Conservation (phyloP, 2,888 invertebrate genomes). For the Campopleginae sp. region DNA sequence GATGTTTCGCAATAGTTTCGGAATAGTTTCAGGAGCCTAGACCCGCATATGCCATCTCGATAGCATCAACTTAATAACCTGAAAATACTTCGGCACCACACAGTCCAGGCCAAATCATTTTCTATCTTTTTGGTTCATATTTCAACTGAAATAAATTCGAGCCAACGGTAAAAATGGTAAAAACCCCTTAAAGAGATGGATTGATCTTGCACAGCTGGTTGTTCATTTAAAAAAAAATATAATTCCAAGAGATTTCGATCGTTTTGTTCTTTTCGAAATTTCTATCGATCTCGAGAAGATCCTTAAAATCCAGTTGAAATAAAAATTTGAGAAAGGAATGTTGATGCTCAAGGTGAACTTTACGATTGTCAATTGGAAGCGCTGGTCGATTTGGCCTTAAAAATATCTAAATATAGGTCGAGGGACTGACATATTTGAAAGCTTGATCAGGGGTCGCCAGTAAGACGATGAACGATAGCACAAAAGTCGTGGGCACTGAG, state of each 20-base stretch:
- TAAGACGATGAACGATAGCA: slow-evolving; percentile 48
- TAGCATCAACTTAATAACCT: background rate
- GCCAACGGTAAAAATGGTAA: slow-evolving; percentile 10
- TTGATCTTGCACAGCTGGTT: too few species aligned
- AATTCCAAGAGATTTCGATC: background rate
- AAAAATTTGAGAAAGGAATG: background rate
- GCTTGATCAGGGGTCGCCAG: slow-evolving; percentile 15
- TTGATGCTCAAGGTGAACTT: background rate
- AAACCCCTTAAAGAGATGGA: too few species aligned
- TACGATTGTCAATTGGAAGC: slow-evolving; percentile 9
- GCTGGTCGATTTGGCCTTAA: slow-evolving; percentile 16
- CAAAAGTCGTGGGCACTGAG: slow-evolving; percentile 49
- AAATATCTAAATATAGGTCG: slow-evolving; percentile 41
- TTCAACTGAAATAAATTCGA: slow-evolving; percentile 5
- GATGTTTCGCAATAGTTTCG: slow-evolving; percentile 45
- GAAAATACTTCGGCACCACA: background rate
- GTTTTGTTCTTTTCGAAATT: background rate
- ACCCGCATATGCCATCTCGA: slow-evolving; percentile 1
- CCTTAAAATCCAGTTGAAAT: background rate
- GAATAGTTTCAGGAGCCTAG: slow-evolving; percentile 11
- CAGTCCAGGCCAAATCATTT: slow-evolving; percentile 4
- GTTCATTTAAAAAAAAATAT: too few species aligned
- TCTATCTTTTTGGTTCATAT: background rate
- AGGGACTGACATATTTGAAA: slow-evolving; percentile 23
- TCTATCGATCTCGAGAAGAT: too few species aligned